Conservation (phyloP, 2,113 vertebrate species). For the Sturnus vulgaris region DNA sequence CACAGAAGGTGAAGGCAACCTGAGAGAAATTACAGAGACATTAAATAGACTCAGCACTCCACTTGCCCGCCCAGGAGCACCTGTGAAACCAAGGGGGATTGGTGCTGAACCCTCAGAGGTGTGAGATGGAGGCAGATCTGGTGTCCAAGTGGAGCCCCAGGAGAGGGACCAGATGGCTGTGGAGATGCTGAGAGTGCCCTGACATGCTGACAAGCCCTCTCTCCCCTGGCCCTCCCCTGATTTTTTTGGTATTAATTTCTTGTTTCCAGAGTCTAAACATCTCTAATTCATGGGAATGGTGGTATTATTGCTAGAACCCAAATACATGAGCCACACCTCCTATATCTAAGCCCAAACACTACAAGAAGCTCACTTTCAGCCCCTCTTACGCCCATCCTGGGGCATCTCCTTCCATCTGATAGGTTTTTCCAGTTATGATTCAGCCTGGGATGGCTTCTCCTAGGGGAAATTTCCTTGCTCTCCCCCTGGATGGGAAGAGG, state of each 20-base stretch:
- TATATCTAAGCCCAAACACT: background rate
- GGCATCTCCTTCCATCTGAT: background rate
- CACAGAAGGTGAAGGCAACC: background rate
- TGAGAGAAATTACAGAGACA: background rate
- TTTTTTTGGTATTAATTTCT: background rate
- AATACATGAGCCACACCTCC: background rate
- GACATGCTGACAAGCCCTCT: background rate
- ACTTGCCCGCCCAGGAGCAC: rapidly evolving
- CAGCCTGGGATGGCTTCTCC: background rate
- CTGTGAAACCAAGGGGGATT: background rate
- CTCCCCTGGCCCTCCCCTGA: background rate
- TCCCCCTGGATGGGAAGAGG: rapidly evolving
- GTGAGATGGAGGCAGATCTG: background rate
- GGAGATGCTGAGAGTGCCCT: background rate
- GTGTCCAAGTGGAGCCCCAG: background rate
- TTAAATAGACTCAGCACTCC: background rate
- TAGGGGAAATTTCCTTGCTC: background rate
- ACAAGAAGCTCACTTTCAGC: background rate
- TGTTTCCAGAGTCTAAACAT: background rate
- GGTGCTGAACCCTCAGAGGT: rapidly evolving
- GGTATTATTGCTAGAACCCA: background rate
- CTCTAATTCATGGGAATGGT: background rate
- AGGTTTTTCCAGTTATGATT: background rate
- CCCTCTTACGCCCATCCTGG: background rate
- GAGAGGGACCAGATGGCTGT: background rate